Evolutionary conservation across 2,113 vertebrate genomes (phyloP).

Genomic region (Pangasianodon gigas): DNA sequence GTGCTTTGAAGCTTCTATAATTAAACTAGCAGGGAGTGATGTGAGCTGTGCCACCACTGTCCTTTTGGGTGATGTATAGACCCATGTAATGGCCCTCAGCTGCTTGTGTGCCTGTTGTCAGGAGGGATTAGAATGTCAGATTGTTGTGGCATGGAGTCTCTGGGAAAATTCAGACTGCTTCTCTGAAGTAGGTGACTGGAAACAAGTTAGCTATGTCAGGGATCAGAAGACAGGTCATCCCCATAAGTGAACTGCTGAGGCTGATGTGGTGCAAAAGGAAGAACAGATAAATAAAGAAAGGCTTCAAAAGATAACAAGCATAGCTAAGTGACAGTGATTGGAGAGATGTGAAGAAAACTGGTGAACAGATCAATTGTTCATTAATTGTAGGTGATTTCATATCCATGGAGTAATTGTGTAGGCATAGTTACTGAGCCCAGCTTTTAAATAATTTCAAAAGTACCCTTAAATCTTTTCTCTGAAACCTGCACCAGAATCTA

Average conservation of each 20-base stretch:
- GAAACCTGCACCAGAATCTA: neutral
- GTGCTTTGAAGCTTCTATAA: conserved; percentile 59
- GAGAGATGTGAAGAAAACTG: conserved; percentile 5
- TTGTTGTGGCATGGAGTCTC: conserved; percentile 2
- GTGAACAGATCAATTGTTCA: neutral
- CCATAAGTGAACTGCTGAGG: neutral
- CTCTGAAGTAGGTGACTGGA: conserved; percentile 38
- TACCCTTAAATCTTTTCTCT: neutral
- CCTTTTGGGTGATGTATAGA: conserved; percentile 52
- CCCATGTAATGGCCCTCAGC: conserved; percentile 50
- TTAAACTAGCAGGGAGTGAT: conserved; percentile 58
- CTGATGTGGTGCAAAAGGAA: neutral
- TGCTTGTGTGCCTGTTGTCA: conserved; percentile 42
- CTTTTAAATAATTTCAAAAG: conserved; percentile 22
- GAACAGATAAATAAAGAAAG: neutral
- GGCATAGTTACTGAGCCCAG: neutral
- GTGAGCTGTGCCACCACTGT: conserved; percentile 35
- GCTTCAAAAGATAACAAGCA: neutral
- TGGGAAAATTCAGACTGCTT: conserved; percentile 33
- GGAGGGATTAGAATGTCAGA: conserved; percentile 53
- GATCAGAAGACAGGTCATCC: conserved; percentile 20
- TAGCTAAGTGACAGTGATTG: neutral
- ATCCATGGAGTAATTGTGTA: neutral
- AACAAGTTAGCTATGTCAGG: conserved; percentile 40
- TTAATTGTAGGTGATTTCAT: neutral